Percentiles rank a stretch among this genome's conserved stretches.
Evolutionary conservation across 2,113 vertebrate genomes (phyloP).

Genomic region (Rhegmatorhina hoffmannsi): DNA sequence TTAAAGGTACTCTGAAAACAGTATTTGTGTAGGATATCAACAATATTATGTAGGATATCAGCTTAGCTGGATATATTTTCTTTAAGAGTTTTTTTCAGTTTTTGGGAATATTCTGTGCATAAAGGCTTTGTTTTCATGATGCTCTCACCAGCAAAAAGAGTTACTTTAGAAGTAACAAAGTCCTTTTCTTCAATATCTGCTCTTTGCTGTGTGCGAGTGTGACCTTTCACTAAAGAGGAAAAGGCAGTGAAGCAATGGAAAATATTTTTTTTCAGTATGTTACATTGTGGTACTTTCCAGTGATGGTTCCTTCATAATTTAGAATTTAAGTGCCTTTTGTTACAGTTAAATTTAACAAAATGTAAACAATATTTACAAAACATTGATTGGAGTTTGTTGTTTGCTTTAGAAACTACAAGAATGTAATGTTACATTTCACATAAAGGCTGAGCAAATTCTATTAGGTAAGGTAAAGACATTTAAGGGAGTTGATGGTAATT

Average conservation of each 20-base stretch:
- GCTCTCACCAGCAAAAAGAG: background rate
- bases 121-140: constrained; percentile 17
- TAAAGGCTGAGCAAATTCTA: background rate
- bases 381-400: background rate
- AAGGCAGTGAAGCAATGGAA: constrained; percentile 41
- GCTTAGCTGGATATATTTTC: background rate
- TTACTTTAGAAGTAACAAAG: constrained; percentile 30
- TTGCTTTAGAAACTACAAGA: background rate
- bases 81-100: background rate
- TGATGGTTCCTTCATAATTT: background rate
- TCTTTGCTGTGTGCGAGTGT: background rate
- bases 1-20: background rate
- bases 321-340: background rate
- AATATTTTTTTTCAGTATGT: constrained; percentile 15
- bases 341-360: background rate
- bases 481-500: background rate
- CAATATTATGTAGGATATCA: background rate
- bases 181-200: constrained; percentile 26
- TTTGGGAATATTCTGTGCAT: background rate
- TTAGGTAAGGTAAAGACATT: background rate
- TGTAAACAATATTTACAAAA: background rate
- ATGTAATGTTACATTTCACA: background rate
- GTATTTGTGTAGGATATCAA: background rate
- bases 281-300: background rate
- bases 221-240: constrained; percentile 33